A percentile compares a stretch with the other conserved stretches of the same genome.
phyloP scores from a whole-genome alignment of 2,888 invertebrate genomes.

The Portevinia maculata region DNA sequence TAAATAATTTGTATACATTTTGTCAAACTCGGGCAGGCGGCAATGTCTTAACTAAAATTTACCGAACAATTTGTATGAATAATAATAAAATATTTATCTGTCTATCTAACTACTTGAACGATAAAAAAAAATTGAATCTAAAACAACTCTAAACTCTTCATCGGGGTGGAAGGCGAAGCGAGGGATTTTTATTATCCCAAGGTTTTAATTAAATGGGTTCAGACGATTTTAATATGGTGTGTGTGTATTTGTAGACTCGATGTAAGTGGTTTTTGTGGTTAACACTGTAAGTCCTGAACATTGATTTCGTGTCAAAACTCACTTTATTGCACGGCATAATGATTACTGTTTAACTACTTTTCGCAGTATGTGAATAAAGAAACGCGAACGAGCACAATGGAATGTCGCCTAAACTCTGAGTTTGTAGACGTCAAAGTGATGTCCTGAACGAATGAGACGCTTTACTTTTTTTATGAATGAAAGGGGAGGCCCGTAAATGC shows the following conservation, averaged over 20 bases:
- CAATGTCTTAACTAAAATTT: too few relatives aligned
- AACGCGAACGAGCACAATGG: slow-evolving; percentile 10
- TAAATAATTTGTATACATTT: too few relatives aligned
- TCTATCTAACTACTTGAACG: too few relatives aligned
- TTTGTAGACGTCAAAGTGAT: slow-evolving; percentile 14
- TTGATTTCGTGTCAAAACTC: slow-evolving; percentile 62
- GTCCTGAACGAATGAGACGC: slow-evolving; percentile 17
- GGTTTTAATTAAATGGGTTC: slow-evolving; percentile 40
- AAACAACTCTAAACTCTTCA: too few relatives aligned
- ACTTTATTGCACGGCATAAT: slow-evolving; percentile 41
- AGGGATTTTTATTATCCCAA: slow-evolving; percentile 27
- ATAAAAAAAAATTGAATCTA: too few relatives aligned
- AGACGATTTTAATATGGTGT: slow-evolving; percentile 1
- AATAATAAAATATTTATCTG: too few relatives aligned
- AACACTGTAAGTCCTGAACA: slow-evolving; percentile 12
- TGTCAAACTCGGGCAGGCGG: too few relatives aligned
- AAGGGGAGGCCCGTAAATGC: slow-evolving; percentile 10
- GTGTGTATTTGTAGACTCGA: not conserved
- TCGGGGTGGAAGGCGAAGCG: not conserved
- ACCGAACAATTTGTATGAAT: too few relatives aligned
- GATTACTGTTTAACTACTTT: slow-evolving; percentile 41
- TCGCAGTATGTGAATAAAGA: not conserved
- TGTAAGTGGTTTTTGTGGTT: not conserved
- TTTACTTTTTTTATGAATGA: slow-evolving; percentile 49
- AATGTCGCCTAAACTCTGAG: slow-evolving; percentile 11